Conservation (phyloP, 2,888 invertebrate species). For the Papilio gigon region DNA sequence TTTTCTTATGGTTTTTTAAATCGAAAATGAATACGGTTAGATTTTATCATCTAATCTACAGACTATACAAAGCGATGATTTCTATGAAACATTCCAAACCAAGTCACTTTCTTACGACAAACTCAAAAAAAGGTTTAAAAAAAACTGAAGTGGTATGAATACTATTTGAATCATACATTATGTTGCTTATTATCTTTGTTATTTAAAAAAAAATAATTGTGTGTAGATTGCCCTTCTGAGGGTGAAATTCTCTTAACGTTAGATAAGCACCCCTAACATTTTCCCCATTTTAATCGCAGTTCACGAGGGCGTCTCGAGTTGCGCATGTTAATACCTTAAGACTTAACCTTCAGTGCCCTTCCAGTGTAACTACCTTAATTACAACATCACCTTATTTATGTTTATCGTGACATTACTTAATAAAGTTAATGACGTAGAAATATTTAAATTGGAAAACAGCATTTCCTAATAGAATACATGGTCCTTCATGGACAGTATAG, state of each 20-base stretch:
- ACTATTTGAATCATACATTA: not conserved
- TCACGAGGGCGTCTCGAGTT: slow-evolving; percentile 33
- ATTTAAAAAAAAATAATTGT: slow-evolving; percentile 20
- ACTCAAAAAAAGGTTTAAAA: too few relatives aligned
- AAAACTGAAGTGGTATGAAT: not conserved
- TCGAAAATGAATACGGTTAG: too few relatives aligned
- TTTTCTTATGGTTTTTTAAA: too few relatives aligned
- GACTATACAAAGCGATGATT: too few relatives aligned
- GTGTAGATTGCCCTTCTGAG: slow-evolving; percentile 14
- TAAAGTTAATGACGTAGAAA: not conserved
- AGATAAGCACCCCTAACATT: slow-evolving; percentile 28
- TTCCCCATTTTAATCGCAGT: slow-evolving; percentile 31
- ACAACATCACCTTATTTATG: not conserved
- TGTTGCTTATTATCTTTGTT: slow-evolving; percentile 1
- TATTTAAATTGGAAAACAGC: too few relatives aligned
- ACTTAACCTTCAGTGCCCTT: slow-evolving; percentile 19
- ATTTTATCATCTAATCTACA: too few relatives aligned
- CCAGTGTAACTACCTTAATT: slow-evolving; percentile 21
- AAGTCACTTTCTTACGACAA: too few relatives aligned
- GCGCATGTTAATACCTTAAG: slow-evolving; percentile 28
- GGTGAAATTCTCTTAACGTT: slow-evolving; percentile 27
- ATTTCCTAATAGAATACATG: too few relatives aligned
- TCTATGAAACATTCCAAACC: too few relatives aligned
- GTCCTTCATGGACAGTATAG: too few relatives aligned
- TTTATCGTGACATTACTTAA: not conserved